These are phyloP conservation scores for Jaculus jaculus DNA, from an alignment of 2,113 vertebrate species.

Conservation along the genomic window DNA sequence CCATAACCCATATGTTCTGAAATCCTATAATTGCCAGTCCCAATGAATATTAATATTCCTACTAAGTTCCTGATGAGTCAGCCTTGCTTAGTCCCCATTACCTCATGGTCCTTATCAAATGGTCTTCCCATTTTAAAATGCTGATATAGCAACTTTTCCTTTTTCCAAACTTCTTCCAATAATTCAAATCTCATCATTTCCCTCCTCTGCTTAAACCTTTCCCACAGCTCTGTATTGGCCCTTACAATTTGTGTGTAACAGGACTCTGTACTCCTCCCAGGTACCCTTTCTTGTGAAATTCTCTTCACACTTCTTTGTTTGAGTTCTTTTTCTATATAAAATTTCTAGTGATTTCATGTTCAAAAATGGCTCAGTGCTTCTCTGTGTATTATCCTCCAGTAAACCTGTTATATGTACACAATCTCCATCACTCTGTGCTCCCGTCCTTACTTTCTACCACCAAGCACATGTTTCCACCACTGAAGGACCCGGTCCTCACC, in stretches of 20 bases:
- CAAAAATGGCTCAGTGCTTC: neutral
- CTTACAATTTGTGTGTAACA: neutral
- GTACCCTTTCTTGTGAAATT: neutral
- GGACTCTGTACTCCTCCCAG: neutral
- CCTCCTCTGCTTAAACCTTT: neutral
- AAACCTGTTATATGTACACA: neutral
- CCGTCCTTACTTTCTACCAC: too few species aligned
- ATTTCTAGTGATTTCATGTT: neutral
- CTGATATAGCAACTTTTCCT: neutral
- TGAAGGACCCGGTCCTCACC: too few species aligned
- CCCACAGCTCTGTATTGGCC: neutral
- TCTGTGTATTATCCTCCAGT: neutral
- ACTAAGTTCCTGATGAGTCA: neutral
- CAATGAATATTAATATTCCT: neutral
- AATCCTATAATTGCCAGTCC: neutral
- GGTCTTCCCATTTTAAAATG: constrained; percentile 11
- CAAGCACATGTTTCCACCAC: too few species aligned
- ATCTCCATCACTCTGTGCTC: neutral
- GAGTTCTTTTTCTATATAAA: neutral
- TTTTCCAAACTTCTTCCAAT: neutral
- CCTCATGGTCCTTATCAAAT: neutral
- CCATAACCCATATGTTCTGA: neutral
- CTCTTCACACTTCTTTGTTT: neutral
- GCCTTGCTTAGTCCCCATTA: neutral
- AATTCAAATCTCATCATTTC: neutral